phyloP scores from a whole-genome alignment of 2,797 vertebrate genomes.

The Scarus forsteni region DNA sequence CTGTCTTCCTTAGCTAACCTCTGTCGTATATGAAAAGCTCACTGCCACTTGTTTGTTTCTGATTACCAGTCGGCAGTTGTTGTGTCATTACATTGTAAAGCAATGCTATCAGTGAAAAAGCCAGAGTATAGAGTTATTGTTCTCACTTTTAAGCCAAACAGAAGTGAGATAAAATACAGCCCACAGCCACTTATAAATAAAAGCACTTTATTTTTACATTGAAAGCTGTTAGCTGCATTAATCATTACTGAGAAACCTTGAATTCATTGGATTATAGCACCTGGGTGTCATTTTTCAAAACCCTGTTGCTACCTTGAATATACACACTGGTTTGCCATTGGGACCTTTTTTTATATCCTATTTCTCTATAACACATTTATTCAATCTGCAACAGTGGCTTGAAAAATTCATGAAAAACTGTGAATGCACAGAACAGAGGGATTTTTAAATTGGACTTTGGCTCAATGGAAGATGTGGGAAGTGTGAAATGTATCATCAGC shows the following conservation, averaged over 20 bases:
- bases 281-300: constrained; percentile 27
- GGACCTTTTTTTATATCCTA: constrained; percentile 17
- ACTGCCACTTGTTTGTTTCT: background rate
- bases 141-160: constrained; percentile 15
- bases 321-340: background rate
- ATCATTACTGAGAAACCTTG: constrained; percentile 38
- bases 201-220: constrained; percentile 30
- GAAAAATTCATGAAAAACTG: constrained; percentile 16
- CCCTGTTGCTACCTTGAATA: constrained; percentile 36
- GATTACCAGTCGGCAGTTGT: background rate
- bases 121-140: constrained; percentile 8
- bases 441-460: constrained; percentile 30
- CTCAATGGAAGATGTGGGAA: constrained; percentile 22
- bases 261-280: constrained; percentile 23
- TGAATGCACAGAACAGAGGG: constrained; percentile 18
- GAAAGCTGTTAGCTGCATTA: constrained; percentile 4
- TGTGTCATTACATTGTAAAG: constrained; percentile 2
- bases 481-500: constrained; percentile 40
- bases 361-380: constrained; percentile 32
- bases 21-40: background rate
- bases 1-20: background rate
- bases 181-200: constrained; percentile 12
- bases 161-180: constrained; percentile 15
- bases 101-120: constrained; percentile 5
- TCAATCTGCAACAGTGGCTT: constrained; percentile 22